phyloP scores from a whole-genome alignment of 2,888 invertebrate species.

The Lasioglossum vierecki region DNA sequence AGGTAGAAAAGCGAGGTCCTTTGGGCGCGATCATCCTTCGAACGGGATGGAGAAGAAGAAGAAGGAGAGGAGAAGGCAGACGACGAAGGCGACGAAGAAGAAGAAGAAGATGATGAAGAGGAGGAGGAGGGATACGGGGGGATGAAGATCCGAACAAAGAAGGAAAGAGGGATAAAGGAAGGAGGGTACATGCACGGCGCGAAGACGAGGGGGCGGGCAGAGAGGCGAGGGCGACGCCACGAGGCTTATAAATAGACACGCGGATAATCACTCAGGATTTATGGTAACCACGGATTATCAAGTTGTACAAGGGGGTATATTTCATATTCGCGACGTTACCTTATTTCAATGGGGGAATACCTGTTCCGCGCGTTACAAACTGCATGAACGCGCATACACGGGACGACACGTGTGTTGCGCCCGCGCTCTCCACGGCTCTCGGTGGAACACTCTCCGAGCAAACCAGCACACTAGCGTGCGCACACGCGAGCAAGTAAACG shows the following conservation, averaged over 20 bases:
- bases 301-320: conserved; percentile 84
- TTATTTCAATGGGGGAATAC: conserved; percentile 83
- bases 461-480: not conserved
- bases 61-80: not conserved
- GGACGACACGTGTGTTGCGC: conserved; percentile 66
- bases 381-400: conserved; percentile 72
- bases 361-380: conserved; percentile 78
- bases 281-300: conserved; percentile 84
- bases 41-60: conserved; percentile 49
- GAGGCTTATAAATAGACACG: conserved; percentile 83
- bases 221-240: conserved; percentile 72
- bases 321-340: conserved; percentile 83
- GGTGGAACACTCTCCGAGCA: not conserved
- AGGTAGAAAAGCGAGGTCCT: conserved; percentile 59
- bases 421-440: not conserved
- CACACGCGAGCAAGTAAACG: conserved; percentile 32
- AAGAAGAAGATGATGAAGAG: conserved; percentile 41
- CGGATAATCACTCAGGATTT: conserved; percentile 84
- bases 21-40: conserved; percentile 61
- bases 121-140: conserved; percentile 25
- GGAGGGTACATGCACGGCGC: conserved; percentile 37
- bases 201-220: conserved; percentile 52
- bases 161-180: conserved; percentile 43
- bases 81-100: not conserved
- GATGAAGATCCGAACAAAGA: conserved; percentile 56